Base-by-base conservation (phyloP, 2,797 vertebrate species). In the Scleropages formosus region DNA sequence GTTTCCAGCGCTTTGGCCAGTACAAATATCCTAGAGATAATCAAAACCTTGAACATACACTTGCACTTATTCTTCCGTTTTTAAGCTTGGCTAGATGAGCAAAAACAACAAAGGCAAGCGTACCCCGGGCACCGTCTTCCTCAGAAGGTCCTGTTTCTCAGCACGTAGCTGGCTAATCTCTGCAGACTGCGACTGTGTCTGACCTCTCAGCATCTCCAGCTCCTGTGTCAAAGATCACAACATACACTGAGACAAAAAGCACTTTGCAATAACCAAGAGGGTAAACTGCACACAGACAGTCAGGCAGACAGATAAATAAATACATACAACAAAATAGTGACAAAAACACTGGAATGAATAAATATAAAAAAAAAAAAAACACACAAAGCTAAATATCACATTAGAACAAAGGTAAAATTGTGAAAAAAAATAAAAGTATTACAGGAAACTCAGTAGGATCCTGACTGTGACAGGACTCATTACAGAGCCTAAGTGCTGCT, bases 121-220 rank as follows among this genome's bases (percentile, higher is more conserved):
- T 87, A 93, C 90, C 84, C 7, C 83, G 0, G 75, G 80, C 88
- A 96, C 92, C 75, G 84, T 85, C 88, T 88, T 87, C 77, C 90
- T 90, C 11, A 95, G 82, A 3, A 95, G 91, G 60, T 95, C 94
- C 64, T 93, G 90, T 69, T 91, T 94, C 82, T 98, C 95, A 0
- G 83, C 76, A 81, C 95, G 93, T 72, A 98, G 90, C 73, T 90
- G 92, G 22, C 84, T 81, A 72, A 98, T 95, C 83, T 98, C 96
- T 31, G 82, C 46, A 18, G 89, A 85, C 83, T 96, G 94, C 8
- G 90, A 85, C 31, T 94, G 88, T 73, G 95, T 80, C 81, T 93
- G 94, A 80, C 82, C 89, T 83, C 89, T 93, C 79, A 98, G 88
- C 22, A 81, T 65, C 81, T 95, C 93, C 61, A 97, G 69, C 75